Percentiles rank a stretch among this genome's conserved stretches.
These are phyloP conservation scores for Branchipolynoe longqiensis DNA, from an alignment of 2,888 invertebrate genomes.

Conservation along the genomic window DNA sequence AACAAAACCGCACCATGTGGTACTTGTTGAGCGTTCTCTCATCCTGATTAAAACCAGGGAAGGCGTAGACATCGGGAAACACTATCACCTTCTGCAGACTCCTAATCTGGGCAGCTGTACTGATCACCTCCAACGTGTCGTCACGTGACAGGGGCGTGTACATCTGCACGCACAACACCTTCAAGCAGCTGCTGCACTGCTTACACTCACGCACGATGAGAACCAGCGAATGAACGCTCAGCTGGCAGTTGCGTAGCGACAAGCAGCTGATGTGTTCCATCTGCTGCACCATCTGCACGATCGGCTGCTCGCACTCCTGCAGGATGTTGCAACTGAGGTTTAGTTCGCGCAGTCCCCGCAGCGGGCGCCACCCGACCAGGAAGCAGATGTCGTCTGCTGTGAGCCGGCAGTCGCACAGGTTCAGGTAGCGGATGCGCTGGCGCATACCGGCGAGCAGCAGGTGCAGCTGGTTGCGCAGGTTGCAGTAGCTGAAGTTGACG, in stretches of 20 bases:
- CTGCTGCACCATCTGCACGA: slow-evolving; percentile 65
- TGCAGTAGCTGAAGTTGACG: slow-evolving; percentile 74
- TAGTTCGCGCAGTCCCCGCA: slow-evolving; percentile 70
- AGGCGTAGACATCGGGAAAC: slow-evolving; percentile 76
- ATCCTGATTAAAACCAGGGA: slow-evolving; percentile 70
- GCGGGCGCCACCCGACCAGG: slow-evolving; percentile 70
- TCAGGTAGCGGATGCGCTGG: slow-evolving; percentile 70
- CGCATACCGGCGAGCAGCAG: slow-evolving; percentile 67
- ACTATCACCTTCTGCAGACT: slow-evolving; percentile 73
- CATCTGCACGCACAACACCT: slow-evolving; percentile 73
- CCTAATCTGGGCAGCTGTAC: slow-evolving; percentile 69
- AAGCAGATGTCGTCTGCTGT: slow-evolving; percentile 70
- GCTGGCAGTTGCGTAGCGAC: slow-evolving; percentile 72
- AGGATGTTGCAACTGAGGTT: slow-evolving; percentile 77
- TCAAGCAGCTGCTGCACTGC: slow-evolving; percentile 69
- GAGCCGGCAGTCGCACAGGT: slow-evolving; percentile 75
- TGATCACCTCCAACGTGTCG: slow-evolving; percentile 70
- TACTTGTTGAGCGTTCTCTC: slow-evolving; percentile 65
- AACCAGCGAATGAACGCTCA: slow-evolving; percentile 69
- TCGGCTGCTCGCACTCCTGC: slow-evolving; percentile 64
- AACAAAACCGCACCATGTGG: slow-evolving; percentile 62
- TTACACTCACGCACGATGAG: slow-evolving; percentile 69
- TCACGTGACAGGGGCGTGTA: slow-evolving; percentile 72
- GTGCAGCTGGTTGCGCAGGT: slow-evolving; percentile 70
- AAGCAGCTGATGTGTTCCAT: slow-evolving; percentile 71